A percentile compares a stretch with the other conserved stretches of the same genome.
Conservation (phyloP, 2,888 invertebrate genomes). For the Lagria hirta region DNA sequence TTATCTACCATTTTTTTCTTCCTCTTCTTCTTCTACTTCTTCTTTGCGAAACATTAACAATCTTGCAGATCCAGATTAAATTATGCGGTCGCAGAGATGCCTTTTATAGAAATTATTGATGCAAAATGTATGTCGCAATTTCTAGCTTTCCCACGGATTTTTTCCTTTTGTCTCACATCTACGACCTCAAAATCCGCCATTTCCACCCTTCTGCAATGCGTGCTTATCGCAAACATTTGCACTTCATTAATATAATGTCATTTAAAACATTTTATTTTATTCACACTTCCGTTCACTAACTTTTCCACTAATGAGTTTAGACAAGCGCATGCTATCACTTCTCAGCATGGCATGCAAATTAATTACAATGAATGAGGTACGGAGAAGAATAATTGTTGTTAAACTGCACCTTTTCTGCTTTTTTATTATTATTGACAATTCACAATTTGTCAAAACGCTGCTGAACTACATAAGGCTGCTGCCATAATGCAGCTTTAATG, state of each 20-base stretch:
- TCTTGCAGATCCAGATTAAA: constrained; percentile 49
- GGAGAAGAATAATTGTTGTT: background rate
- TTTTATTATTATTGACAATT: too few relatives aligned
- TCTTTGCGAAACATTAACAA: constrained; percentile 48
- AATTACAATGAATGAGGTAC: constrained; percentile 13
- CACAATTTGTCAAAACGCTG: too few relatives aligned
- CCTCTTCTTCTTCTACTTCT: too few relatives aligned
- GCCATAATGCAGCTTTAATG: too few relatives aligned
- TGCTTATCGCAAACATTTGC: constrained; percentile 42
- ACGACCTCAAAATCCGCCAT: constrained; percentile 25
- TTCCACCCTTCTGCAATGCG: too few relatives aligned
- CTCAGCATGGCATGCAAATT: constrained; percentile 14
- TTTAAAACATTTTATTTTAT: constrained; percentile 30
- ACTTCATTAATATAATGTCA: constrained; percentile 42
- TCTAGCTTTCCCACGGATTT: constrained; percentile 47
- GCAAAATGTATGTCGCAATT: constrained; percentile 42
- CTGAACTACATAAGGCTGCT: too few relatives aligned
- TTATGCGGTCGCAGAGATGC: constrained; percentile 43
- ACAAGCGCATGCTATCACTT: constrained; percentile 16
- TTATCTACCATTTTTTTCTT: constrained; percentile 50
- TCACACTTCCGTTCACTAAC: constrained; percentile 19
- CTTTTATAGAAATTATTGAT: constrained; percentile 46
- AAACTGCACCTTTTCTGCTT: too few relatives aligned
- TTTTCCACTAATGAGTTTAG: constrained; percentile 20
- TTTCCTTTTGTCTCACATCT: constrained; percentile 5